A percentile compares a stretch with the other conserved stretches of the same genome.
Evolutionary conservation across 2,888 invertebrate species (phyloP).

Genomic region (Stenurella melanura): DNA sequence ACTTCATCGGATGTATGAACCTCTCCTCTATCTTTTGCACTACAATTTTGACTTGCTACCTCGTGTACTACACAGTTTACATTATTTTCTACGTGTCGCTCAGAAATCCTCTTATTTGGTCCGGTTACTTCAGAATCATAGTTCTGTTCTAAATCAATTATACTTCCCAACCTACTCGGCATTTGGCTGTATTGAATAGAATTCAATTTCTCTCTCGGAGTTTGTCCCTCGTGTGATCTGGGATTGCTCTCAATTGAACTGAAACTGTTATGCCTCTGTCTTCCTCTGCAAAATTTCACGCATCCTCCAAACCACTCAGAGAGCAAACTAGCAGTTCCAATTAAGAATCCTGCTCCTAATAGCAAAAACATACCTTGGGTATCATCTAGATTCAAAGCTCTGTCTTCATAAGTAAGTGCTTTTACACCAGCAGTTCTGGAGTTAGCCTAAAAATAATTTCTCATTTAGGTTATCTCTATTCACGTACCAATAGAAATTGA

Average conservation of each 20-base stretch:
- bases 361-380: slow-evolving; percentile 89
- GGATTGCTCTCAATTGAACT: slow-evolving; percentile 67
- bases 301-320: slow-evolving; percentile 85
- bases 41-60: slow-evolving; percentile 1
- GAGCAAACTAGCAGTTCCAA: slow-evolving; percentile 78
- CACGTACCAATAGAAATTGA: too few species aligned
- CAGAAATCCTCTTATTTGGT: neutral
- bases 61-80: slow-evolving; percentile 43
- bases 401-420: slow-evolving; percentile 78
- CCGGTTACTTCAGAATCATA: slow-evolving; percentile 40
- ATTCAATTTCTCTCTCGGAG: slow-evolving; percentile 61
- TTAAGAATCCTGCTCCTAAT: slow-evolving; percentile 81
- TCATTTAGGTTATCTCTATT: neutral
- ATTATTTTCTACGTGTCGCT: slow-evolving; percentile 25
- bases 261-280: slow-evolving; percentile 54
- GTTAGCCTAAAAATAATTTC: slow-evolving; percentile 71
- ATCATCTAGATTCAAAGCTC: slow-evolving; percentile 85
- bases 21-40: slow-evolving; percentile 12
- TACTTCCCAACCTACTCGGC: slow-evolving; percentile 22
- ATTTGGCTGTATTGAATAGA: slow-evolving; percentile 17
- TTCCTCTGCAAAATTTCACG: slow-evolving; percentile 76
- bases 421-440: slow-evolving; percentile 71
- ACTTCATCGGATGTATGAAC: slow-evolving; percentile 27
- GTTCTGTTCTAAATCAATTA: slow-evolving; percentile 41
- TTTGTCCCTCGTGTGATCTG: slow-evolving; percentile 64